phyloP scores from a whole-genome alignment of 1,140 invertebrate species.

The Zaprionus vittiger region DNA sequence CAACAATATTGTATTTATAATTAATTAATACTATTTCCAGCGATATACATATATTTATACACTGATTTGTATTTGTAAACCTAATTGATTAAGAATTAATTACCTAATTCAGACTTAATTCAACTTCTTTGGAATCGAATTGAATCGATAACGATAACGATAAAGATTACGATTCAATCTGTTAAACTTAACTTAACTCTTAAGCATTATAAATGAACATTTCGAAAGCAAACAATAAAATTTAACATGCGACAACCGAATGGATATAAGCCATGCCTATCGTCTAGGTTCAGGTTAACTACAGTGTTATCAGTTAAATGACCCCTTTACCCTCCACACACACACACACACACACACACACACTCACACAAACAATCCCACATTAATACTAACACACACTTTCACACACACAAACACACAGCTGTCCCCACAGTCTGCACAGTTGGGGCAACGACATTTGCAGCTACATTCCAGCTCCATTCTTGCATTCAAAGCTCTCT shows the following conservation, averaged over 20 bases:
- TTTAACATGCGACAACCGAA: conserved; percentile 75
- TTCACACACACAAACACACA: conserved; percentile 28
- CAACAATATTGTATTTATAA: conserved; percentile 53
- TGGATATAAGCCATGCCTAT: conserved; percentile 46
- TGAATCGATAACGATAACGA: conserved; percentile 37
- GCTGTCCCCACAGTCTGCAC: conserved; percentile 21
- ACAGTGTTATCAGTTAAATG: conserved; percentile 22
- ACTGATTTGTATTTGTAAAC: conserved; percentile 79
- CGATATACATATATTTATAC: conserved; percentile 75
- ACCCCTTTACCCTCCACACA: conserved; percentile 21
- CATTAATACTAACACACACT: conserved; percentile 20
- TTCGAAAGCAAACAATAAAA: conserved; percentile 80
- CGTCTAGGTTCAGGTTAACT: conserved; percentile 34
- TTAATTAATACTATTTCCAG: conserved; percentile 69
- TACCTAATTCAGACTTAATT: conserved; percentile 74
- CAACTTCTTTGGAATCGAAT: conserved; percentile 39
- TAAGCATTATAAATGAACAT: conserved; percentile 79
- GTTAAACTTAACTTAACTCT: conserved; percentile 75
- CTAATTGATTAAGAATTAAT: conserved; percentile 63
- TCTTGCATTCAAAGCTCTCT: conserved; percentile 20
- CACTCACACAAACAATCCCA: background rate
- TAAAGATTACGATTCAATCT: conserved; percentile 41
- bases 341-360: conserved; percentile 3
- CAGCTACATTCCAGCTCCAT: conserved; percentile 28
- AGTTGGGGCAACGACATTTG: conserved; percentile 42